Percentiles rank a stretch among this genome's conserved stretches.
Conservation (phyloP, 2,888 invertebrate species). For the Steinernema carpocapsae region DNA sequence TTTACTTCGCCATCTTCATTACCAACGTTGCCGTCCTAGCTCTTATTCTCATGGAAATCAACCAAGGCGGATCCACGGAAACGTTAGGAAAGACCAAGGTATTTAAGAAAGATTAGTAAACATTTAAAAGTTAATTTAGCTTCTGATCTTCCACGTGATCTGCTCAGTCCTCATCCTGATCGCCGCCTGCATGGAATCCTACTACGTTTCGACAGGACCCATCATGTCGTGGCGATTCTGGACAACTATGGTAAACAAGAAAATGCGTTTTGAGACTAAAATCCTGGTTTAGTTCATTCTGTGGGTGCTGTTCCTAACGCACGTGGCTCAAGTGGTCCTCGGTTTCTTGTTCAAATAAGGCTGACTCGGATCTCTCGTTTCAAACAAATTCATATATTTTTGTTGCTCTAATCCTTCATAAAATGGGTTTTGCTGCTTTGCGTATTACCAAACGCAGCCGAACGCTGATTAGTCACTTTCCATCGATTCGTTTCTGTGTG, state of each 20-base stretch:
- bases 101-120: neutral
- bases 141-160: slow-evolving; percentile 36
- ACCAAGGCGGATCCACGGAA: slow-evolving; percentile 40
- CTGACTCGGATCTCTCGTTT: neutral
- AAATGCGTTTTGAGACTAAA: neutral
- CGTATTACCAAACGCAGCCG: too few species aligned
- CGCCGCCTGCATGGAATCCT: slow-evolving; percentile 37
- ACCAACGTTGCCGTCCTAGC: slow-evolving; percentile 37
- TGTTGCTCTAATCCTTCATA: too few species aligned
- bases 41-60: slow-evolving; percentile 44
- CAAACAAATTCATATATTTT: neutral
- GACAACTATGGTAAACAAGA: neutral
- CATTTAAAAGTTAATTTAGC: neutral
- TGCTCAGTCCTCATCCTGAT: slow-evolving; percentile 32
- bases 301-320: neutral
- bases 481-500: too few species aligned
- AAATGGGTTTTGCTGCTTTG: too few species aligned
- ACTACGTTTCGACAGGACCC: neutral
- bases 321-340: slow-evolving; percentile 8
- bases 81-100: slow-evolving; percentile 48
- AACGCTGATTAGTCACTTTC: too few species aligned
- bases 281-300: slow-evolving; percentile 4
- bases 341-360: slow-evolving; percentile 23
- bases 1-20: slow-evolving; percentile 45
- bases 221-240: neutral